Base-by-base conservation (phyloP, 2,888 invertebrate genomes). In the Alcis repandata region DNA sequence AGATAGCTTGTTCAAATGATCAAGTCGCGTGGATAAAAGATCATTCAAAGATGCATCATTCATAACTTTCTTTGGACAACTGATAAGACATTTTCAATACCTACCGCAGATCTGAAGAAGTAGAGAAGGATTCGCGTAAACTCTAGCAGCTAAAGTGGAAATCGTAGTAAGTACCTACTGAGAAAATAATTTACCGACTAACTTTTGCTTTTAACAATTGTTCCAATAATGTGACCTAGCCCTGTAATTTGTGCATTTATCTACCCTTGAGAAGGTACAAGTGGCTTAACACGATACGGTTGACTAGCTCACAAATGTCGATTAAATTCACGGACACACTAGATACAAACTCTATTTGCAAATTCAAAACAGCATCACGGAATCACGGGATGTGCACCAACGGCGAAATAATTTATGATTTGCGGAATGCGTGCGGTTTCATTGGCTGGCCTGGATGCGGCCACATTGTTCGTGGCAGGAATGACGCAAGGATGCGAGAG, bases 401-500 rank as follows among this genome's bases (percentile, higher is more conserved):
- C n/a, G 32, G 51, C 40, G 9, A 54, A 48, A 46, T 63, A 22
- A 63, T 63, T 33, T 48, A 54, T 48, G 59, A 41, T 41, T 54
- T 59, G 59, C 41, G 59, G 53, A 36, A 17, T 32, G 19, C 17
- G 20, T 53, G 59, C 17, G 54, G 48, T 63, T 19, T 38, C 40
- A 58, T 48, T 48, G 41, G 41, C 20, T 27, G 33, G 15, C 19
- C 45, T 33, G 19, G 62, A 46, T 63, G 41, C 49, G 53, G 56
- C 54, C 63, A 54, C 52, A 51, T 62, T 64, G 63, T 41, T 46
- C 40, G 38, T 15, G 19, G 63, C 53, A 41, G 43, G 72, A 72
- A 76, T 77, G 80, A 33, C 33, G 58, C 33, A 38, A 27, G 72
- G 72, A 75, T 78, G 80, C 78, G 78, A 67, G 72, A 73, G 84